Conservation (phyloP, 1,140 invertebrate species). For the Rhagoletis pomonella region DNA sequence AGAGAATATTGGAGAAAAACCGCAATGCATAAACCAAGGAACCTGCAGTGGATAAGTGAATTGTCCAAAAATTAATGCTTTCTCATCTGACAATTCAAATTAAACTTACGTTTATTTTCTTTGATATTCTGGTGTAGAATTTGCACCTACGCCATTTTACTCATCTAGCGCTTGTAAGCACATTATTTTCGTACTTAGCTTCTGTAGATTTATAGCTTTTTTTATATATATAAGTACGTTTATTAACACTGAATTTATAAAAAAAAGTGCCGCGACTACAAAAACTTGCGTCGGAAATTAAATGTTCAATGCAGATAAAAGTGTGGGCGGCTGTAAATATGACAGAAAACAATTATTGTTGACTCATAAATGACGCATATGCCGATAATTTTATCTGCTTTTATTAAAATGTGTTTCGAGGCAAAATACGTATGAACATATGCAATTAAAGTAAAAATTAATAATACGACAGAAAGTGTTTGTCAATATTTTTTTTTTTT, state of each 20-base stretch:
- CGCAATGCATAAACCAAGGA: too few relatives aligned
- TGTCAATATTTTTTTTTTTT: neutral
- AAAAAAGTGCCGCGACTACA: neutral
- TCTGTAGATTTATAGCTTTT: neutral
- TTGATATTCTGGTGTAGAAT: too few relatives aligned
- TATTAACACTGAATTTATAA: neutral
- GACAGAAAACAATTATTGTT: constrained; percentile 38
- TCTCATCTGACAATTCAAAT: neutral
- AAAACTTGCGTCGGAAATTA: constrained; percentile 15
- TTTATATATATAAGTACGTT: neutral
- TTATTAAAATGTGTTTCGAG: neutral
- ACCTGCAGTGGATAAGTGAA: too few relatives aligned
- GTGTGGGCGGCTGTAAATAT: constrained; percentile 28
- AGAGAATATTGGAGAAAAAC: too few relatives aligned
- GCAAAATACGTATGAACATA: neutral
- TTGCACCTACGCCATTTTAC: too few relatives aligned
- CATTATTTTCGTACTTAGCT: neutral
- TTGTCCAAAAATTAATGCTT: too few relatives aligned
- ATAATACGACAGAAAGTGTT: too few relatives aligned
- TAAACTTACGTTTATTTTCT: neutral
- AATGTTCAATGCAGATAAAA: constrained; percentile 23
- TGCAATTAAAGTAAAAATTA: neutral
- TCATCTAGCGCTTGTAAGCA: too few relatives aligned
- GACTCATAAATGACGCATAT: constrained; percentile 47
- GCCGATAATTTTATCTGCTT: neutral